Evolutionary conservation across 2,888 invertebrate species (phyloP), one percentile per base, ranked within the genome.

Genomic region (Athalia cordata): DNA sequence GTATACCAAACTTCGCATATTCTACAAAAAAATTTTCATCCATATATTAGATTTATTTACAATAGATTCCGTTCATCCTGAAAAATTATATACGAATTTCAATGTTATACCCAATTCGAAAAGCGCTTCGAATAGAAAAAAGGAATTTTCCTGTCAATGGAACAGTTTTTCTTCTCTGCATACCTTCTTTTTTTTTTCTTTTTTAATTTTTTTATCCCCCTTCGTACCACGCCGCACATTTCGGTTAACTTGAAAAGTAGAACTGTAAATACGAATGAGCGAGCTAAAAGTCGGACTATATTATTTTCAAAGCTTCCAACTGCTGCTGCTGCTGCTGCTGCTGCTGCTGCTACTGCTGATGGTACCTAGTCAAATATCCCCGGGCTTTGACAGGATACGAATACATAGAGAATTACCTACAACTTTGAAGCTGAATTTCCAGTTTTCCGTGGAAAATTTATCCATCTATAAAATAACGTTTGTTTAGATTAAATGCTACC

Each of bases 201-300:
- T 29, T 29, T 29, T 29, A 0, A 29, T 2, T 1, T 29, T 29
- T 29, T 29, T 29, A 29, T 29, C 2, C 29, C 29, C 29, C 29
- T 59, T 57, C 45, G 13, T n/a, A 47, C 13, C 8, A 5, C 13
- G 13, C 13, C 11, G 7, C 45, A 15, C 45, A 47, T 72, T 72
- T 72, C 72, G 72, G 9, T 59, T 57, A 45, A 47, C 9, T 59
- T 47, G 13, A 13, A 72, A 59, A 72, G 59, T 57, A 29, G 47
- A 57, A 72, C 72, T 15, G 72, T 72, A 59, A 72, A 59, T 72
- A 49, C 47, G 59, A 59, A n/a, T 55, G 11, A n/a, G 55, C 11
- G n/a, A 7, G 29, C 29, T 29, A 29, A 29, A 29, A 29, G 29
- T 29, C 29, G 29, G 29, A 29, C 29, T 29, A 29, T 29, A 29